Evolutionary conservation across 1,140 invertebrate genomes (phyloP).

Genomic region (Probaryconus sp.): DNA sequence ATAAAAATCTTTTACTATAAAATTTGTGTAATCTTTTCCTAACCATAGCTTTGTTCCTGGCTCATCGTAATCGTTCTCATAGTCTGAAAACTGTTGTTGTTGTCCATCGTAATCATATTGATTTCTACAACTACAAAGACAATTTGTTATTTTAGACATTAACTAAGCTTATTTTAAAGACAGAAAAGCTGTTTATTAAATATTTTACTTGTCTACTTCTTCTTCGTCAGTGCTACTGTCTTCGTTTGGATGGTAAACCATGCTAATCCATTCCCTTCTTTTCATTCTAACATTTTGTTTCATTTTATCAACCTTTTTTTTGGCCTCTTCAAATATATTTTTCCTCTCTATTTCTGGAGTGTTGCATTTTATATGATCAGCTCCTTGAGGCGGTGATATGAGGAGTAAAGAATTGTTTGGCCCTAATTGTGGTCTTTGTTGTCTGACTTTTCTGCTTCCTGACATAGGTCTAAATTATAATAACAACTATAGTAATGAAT

Average conservation of each 20-base stretch:
- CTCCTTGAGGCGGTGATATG: constrained; percentile 73
- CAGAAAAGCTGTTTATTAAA: constrained; percentile 13
- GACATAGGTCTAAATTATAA: constrained; percentile 59
- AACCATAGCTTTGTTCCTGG: constrained; percentile 94
- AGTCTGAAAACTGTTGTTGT: constrained; percentile 44
- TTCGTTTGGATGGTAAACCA: constrained; percentile 82
- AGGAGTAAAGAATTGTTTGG: constrained; percentile 80
- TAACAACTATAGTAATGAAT: constrained; percentile 14
- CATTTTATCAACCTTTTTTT: constrained; percentile 78
- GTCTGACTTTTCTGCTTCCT: constrained; percentile 48
- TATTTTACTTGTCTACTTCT: constrained; percentile 76
- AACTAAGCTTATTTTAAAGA: no score
- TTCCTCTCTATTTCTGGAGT: constrained; percentile 84
- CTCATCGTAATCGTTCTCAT: constrained; percentile 56
- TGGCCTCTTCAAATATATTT: constrained; percentile 81
- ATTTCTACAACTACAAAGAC: constrained; percentile 36
- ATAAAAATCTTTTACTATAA: constrained; percentile 98
- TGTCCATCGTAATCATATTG: constrained; percentile 58
- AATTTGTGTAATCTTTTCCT: constrained; percentile 98
- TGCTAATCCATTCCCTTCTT: constrained; percentile 83
- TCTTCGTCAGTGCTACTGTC: constrained; percentile 76
- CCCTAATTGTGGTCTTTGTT: constrained; percentile 77
- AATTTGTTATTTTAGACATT: no score
- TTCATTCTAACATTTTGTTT: constrained; percentile 81
- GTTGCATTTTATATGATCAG: constrained; percentile 81